These are phyloP conservation scores for Deroptyus accipitrinus DNA, from an alignment of 2,113 vertebrate genomes.

Conservation along the genomic window DNA sequence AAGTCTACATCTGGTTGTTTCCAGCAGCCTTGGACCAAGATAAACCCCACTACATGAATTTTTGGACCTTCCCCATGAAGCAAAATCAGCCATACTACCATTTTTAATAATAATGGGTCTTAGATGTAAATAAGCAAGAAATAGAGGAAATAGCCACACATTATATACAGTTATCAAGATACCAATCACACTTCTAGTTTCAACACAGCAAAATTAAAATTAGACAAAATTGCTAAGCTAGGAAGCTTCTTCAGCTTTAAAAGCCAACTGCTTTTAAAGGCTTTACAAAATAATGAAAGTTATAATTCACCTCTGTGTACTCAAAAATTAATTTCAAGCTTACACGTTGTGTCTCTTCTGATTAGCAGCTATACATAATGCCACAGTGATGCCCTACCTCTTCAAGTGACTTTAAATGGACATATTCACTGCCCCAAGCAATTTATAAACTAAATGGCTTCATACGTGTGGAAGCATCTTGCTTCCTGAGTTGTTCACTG, in stretches of 20 bases:
- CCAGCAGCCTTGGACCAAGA: neutral
- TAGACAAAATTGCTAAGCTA: neutral
- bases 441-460: neutral
- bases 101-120: neutral
- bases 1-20: neutral
- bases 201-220: neutral
- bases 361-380: neutral
- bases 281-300: neutral
- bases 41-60: neutral
- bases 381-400: neutral
- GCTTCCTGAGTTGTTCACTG: neutral
- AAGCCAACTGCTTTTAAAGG: neutral
- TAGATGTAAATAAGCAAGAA: neutral
- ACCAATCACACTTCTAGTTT: neutral
- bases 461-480: neutral
- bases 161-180: neutral
- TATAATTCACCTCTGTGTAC: neutral
- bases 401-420: neutral
- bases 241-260: neutral
- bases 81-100: neutral
- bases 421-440: neutral
- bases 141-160: neutral
- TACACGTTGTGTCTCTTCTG: neutral
- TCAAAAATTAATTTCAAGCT: neutral
- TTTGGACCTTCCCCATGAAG: neutral